Conservation (phyloP, 2,888 invertebrate genomes). For the Pristionchus exspectatus region DNA sequence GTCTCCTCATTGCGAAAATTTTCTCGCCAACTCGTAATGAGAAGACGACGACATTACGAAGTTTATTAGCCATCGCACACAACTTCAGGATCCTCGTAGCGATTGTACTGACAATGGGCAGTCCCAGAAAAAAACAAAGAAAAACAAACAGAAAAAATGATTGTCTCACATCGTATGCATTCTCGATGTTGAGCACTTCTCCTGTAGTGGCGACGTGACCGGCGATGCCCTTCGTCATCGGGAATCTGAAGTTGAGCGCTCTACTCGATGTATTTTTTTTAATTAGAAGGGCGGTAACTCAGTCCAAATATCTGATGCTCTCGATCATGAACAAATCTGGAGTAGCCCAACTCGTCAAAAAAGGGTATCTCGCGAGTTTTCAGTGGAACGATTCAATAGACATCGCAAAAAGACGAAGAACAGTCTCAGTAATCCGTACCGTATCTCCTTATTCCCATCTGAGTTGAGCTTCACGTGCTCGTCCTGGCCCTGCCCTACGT, state of each 20-base stretch:
- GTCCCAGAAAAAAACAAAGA: neutral
- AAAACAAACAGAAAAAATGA: neutral
- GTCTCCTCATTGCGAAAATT: too few species aligned
- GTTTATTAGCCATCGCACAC: too few species aligned
- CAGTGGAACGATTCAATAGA: neutral
- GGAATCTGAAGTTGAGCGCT: slow-evolving; percentile 82
- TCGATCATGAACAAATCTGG: neutral
- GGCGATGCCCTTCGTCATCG: slow-evolving; percentile 88
- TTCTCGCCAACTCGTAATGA: too few species aligned
- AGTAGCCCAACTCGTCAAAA: neutral
- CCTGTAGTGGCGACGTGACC: slow-evolving; percentile 89
- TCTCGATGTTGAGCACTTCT: slow-evolving; percentile 88
- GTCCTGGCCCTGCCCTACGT: slow-evolving; percentile 80
- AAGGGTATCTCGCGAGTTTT: too few species aligned
- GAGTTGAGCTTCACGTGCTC: slow-evolving; percentile 68
- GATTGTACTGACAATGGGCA: too few species aligned
- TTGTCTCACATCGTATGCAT: slow-evolving; percentile 85
- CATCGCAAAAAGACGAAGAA: too few species aligned
- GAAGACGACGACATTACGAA: too few species aligned
- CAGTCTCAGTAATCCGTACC: slow-evolving; percentile 57
- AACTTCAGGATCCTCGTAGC: too few species aligned
- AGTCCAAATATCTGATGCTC: too few species aligned
- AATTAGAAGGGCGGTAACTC: too few species aligned
- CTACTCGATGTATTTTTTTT: neutral
- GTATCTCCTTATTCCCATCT: slow-evolving; percentile 73